A percentile compares a stretch with the other conserved stretches of the same genome.
These are phyloP conservation scores for Rhinopithecus roxellana DNA, from an alignment of 2,113 vertebrate genomes.

Conservation along the genomic window DNA sequence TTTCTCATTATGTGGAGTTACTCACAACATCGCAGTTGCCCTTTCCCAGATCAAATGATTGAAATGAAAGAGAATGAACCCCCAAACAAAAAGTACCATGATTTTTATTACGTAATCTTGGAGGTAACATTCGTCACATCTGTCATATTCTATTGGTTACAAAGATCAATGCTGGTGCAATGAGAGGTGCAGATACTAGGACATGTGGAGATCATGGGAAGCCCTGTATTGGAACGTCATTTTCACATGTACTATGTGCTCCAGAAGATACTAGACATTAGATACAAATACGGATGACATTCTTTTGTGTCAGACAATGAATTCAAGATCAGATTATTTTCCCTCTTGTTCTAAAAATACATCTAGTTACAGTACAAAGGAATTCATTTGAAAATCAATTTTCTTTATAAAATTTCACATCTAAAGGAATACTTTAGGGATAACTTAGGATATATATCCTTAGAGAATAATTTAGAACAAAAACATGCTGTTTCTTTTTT, in stretches of 20 bases:
- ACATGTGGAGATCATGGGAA: accelerated
- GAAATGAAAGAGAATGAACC: neutral
- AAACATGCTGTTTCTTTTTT: neutral
- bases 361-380: neutral
- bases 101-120: neutral
- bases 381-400: constrained; percentile 22
- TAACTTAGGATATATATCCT: constrained; percentile 4
- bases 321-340: neutral
- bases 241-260: neutral
- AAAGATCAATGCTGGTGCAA: neutral
- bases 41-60: neutral
- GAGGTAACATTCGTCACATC: neutral
- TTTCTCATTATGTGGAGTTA: neutral
- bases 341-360: neutral
- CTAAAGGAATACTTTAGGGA: neutral
- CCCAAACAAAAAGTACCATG: neutral
- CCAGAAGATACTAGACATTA: neutral
- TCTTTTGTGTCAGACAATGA: neutral
- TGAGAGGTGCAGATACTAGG: neutral
- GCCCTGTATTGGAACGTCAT: neutral
- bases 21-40: neutral
- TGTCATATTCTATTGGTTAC: neutral
- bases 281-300: neutral
- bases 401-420: constrained; percentile 1
- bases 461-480: neutral